phyloP scores from a whole-genome alignment of 2,797 vertebrate genomes.

The Pitangus sulphuratus region DNA sequence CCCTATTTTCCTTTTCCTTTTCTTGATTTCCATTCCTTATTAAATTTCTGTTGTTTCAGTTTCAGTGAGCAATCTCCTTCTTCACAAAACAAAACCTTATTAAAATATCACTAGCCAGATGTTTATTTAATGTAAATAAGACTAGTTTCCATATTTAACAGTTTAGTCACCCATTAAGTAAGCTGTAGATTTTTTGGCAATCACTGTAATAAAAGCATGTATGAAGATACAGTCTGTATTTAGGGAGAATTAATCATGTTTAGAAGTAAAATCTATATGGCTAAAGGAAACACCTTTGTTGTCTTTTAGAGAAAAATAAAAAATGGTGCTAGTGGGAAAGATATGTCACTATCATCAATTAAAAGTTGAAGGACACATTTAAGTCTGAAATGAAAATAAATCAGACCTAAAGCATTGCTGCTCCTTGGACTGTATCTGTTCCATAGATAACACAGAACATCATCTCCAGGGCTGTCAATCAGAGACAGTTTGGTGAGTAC shows the following conservation, averaged over 20 bases:
- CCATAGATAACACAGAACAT: neutral
- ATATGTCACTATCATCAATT: neutral
- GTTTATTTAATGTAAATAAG: neutral
- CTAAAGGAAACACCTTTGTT: neutral
- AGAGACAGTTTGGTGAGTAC: neutral
- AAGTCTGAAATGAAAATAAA: constrained; percentile 37
- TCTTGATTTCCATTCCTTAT: neutral
- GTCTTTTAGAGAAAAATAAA: constrained; percentile 13
- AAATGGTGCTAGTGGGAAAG: neutral
- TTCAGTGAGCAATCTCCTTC: neutral
- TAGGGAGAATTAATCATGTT: constrained; percentile 26
- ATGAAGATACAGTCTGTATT: neutral
- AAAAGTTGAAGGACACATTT: neutral
- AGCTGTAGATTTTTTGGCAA: neutral
- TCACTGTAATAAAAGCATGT: neutral
- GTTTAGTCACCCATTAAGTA: neutral
- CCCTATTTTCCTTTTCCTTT: neutral
- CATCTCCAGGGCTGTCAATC: constrained; percentile 18
- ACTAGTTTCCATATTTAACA: neutral
- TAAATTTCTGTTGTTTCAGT: neutral
- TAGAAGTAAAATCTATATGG: constrained; percentile 35
- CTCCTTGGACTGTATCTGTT: neutral
- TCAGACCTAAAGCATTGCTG: neutral
- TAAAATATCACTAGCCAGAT: neutral
- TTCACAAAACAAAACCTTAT: neutral